Conservation (phyloP, 2,888 invertebrate genomes). For the Acheta domesticus region DNA sequence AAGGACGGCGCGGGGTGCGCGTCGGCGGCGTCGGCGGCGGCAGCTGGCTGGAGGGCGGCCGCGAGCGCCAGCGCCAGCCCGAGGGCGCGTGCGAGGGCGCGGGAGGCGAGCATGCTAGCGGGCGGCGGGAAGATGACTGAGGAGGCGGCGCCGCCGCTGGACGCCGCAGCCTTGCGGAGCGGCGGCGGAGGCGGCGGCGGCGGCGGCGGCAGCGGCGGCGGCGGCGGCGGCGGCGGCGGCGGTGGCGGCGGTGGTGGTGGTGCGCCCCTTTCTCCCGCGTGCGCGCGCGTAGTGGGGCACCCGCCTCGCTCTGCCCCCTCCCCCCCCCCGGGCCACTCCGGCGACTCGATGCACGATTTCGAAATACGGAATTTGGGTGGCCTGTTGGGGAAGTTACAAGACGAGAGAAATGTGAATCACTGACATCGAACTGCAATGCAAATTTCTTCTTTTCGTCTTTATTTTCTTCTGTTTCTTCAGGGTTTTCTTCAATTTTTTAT, state of each 20-base stretch:
- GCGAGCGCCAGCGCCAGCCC: background rate
- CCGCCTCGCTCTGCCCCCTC: too few relatives aligned
- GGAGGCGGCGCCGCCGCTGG: background rate
- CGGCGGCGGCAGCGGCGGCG: slow-evolving; percentile 88
- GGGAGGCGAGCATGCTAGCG: background rate
- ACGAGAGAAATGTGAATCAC: too few relatives aligned
- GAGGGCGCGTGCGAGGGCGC: too few relatives aligned
- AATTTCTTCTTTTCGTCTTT: too few relatives aligned
- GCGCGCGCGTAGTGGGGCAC: too few relatives aligned
- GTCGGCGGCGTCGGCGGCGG: background rate
- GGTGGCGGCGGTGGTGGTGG: slow-evolving; percentile 88
- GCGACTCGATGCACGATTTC: too few relatives aligned
- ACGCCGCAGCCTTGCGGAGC: slow-evolving; percentile 27
- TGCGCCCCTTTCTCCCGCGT: slow-evolving; percentile 79
- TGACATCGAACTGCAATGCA: too few relatives aligned
- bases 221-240: slow-evolving; percentile 90
- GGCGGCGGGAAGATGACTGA: background rate
- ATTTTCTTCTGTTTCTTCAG: too few relatives aligned
- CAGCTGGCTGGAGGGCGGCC: background rate
- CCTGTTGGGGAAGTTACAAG: too few relatives aligned
- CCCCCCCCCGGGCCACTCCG: too few relatives aligned
- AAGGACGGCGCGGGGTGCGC: background rate
- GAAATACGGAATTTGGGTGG: too few relatives aligned
- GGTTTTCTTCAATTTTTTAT: too few relatives aligned
- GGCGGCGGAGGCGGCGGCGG: slow-evolving; percentile 76